These are phyloP conservation scores for Oryzias melastigma DNA, from an alignment of 2,113 vertebrate genomes.

Conservation along the genomic window DNA sequence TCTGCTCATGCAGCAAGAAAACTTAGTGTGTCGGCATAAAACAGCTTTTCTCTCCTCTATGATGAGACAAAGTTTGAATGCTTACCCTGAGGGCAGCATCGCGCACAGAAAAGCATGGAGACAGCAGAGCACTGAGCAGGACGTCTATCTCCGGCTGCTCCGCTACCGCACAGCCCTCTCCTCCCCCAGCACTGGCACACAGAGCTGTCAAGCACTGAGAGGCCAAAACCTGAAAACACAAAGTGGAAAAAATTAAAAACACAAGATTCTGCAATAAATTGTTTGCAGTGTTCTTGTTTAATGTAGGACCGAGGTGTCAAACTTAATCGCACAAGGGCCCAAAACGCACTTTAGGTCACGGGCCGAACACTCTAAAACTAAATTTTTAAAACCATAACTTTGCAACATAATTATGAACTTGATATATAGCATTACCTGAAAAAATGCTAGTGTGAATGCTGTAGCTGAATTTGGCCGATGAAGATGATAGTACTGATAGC, in stretches of 20 bases:
- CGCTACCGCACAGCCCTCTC: constrained; percentile 86
- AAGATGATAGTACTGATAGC: too few relatives aligned
- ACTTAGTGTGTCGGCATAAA: too few relatives aligned
- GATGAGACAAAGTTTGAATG: constrained; percentile 33
- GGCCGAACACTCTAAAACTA: too few relatives aligned
- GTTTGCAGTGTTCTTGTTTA: too few relatives aligned
- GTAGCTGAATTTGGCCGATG: too few relatives aligned
- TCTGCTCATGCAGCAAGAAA: neutral
- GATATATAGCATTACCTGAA: too few relatives aligned
- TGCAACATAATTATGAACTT: too few relatives aligned
- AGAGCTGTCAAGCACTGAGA: constrained; percentile 86
- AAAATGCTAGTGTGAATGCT: too few relatives aligned
- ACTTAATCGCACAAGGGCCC: too few relatives aligned
- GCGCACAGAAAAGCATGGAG: constrained; percentile 89
- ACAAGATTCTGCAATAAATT: neutral
- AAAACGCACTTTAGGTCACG: too few relatives aligned
- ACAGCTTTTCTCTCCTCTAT: neutral
- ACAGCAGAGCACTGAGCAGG: constrained; percentile 85
- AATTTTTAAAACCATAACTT: too few relatives aligned
- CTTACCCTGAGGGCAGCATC: constrained; percentile 92
- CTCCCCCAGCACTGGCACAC: constrained; percentile 88
- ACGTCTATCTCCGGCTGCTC: constrained; percentile 93
- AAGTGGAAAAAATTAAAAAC: neutral
- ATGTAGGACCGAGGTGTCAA: too few relatives aligned
- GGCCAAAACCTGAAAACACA: constrained; percentile 84